Base-by-base conservation (phyloP, 2,888 invertebrate species). In the Zelleria hepariella region DNA sequence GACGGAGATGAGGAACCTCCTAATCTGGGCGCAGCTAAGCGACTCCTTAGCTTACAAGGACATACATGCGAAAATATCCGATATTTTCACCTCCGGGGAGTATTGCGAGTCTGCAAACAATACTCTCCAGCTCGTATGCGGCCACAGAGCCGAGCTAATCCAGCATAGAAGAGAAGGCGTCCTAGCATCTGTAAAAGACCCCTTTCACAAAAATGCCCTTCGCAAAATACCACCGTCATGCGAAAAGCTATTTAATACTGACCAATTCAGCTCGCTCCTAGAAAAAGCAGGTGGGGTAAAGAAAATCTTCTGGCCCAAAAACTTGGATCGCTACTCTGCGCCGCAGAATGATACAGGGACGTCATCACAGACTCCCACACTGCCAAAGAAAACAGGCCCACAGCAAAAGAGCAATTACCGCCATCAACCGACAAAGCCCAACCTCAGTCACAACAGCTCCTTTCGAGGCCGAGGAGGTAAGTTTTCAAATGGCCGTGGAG, bases 61-160 rank as follows among this genome's bases (percentile, higher is more conserved):
- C n/a, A 53, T 53, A 20, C 6, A 53, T 20, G 53, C 20, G 25
- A 53, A 53, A 23, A 21, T 53, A 10, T 8, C 25, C 1, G 27
- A 27, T 6, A 55, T 55, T 55, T 55, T 55, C n/a, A 20, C n/a
- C 0, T 26, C 25, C 15, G 27, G 56, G 20, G 56, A 56, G 7
- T 56, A 15, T 42, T 42, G 20, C 2, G 42, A 56, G 23, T 7
- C n/a, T 3, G 10, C 42, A 10, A 42, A 32, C 21, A 23, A 42
- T 23, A 21, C 42, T 6, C 49, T 67, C 20, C 65, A 65, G 60
- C 8, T 64, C 6, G 57, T 61, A 23, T 63, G 63, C 26, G 61
- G 61, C 8, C 62, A 64, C 57, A 32, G 61, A 55, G 58, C 64
- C 2, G 61, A 67, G 49, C 54, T 56, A 20, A 63, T 66, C 32